These are phyloP conservation scores for Oryctes rhinoceros DNA, from an alignment of 1,140 invertebrate species.

Conservation along the genomic window DNA sequence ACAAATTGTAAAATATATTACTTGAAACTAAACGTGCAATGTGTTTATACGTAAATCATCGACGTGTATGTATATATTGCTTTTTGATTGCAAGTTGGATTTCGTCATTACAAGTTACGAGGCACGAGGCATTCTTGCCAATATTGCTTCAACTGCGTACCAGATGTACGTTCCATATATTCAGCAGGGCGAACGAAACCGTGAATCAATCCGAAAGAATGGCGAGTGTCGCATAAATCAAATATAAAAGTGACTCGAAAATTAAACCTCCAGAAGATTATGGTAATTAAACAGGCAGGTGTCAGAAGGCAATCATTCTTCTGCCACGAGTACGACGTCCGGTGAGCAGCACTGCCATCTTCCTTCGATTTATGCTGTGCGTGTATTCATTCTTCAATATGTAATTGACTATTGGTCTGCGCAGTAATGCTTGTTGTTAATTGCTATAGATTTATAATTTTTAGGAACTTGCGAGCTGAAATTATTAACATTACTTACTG, in stretches of 20 bases:
- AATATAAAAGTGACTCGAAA: background rate
- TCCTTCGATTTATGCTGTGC: background rate
- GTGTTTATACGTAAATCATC: no score
- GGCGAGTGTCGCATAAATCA: background rate
- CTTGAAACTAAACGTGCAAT: no score
- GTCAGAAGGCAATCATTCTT: slow-evolving; percentile 25
- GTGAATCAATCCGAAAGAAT: background rate
- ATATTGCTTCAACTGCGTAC: background rate
- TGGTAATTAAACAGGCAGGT: background rate
- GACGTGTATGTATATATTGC: no score
- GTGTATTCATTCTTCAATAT: background rate
- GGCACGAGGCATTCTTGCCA: no score
- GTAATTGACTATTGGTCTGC: background rate
- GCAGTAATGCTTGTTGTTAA: no score
- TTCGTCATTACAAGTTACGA: no score
- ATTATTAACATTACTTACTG: no score
- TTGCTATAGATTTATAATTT: no score
- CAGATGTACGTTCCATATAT: background rate
- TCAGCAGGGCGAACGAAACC: background rate
- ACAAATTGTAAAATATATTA: no score
- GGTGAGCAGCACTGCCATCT: background rate
- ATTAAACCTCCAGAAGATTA: slow-evolving; percentile 16
- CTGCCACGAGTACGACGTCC: background rate
- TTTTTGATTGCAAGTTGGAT: no score
- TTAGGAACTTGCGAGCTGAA: no score